A percentile compares a stretch with the other conserved stretches of the same genome.
phyloP scores from a whole-genome alignment of 1,140 invertebrate genomes.

The Heliconius hewitsoni region DNA sequence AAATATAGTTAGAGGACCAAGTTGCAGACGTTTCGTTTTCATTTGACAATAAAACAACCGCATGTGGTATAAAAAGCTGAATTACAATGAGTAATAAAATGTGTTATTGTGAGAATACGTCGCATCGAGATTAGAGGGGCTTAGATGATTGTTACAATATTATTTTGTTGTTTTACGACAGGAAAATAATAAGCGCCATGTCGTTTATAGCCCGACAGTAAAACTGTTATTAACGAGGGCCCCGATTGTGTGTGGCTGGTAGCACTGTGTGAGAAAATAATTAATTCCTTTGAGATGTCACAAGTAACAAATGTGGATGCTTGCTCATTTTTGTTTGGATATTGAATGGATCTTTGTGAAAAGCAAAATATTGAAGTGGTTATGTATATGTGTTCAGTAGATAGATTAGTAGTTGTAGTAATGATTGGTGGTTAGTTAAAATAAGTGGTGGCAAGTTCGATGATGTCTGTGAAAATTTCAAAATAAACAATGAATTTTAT shows the following conservation, averaged over 20 bases:
- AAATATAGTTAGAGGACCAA: background rate
- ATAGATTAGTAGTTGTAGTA: background rate
- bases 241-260: conserved; percentile 51
- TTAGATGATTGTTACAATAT: conserved; percentile 70
- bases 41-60: conserved; percentile 62
- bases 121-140: conserved; percentile 61
- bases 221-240: conserved; percentile 62
- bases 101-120: conserved; percentile 61
- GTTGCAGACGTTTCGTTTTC: conserved; percentile 45
- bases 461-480: background rate
- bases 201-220: conserved; percentile 67
- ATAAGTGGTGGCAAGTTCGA: background rate
- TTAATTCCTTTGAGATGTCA: conserved; percentile 43
- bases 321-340: conserved; percentile 28
- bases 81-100: conserved; percentile 70
- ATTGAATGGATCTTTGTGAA: conserved; percentile 1
- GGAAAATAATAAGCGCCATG: conserved; percentile 73
- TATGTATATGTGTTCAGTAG: background rate
- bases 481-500: background rate
- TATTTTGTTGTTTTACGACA: conserved; percentile 77
- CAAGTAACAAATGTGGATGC: conserved; percentile 18
- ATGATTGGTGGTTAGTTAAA: background rate
- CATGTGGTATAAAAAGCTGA: conserved; percentile 63
- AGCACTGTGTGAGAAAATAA: conserved; percentile 44
- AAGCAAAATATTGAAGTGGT: background rate